phyloP scores from a whole-genome alignment of 2,113 vertebrate genomes.

The Eurypyga helias region DNA sequence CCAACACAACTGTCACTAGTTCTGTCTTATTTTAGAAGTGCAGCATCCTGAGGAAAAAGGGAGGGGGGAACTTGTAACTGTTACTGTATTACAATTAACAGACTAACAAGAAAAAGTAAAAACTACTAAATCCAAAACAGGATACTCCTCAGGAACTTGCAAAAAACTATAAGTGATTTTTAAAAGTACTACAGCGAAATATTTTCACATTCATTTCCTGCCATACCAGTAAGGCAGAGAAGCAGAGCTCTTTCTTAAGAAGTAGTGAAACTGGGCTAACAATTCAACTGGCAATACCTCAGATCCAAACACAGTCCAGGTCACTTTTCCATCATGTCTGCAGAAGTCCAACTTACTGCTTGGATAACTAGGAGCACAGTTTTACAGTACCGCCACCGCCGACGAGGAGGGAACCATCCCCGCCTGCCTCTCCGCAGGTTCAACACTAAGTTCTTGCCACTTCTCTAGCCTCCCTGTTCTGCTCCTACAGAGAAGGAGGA shows the following conservation, averaged over 20 bases:
- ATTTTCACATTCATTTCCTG: conserved; percentile 16
- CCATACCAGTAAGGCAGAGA: not conserved
- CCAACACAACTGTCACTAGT: not conserved
- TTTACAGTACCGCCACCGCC: not conserved
- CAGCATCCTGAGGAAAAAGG: not conserved
- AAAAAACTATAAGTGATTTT: not conserved
- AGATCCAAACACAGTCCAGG: not conserved
- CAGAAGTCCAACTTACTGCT: not conserved
- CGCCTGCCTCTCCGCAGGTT: not conserved
- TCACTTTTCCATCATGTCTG: not conserved
- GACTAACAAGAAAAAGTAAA: not conserved
- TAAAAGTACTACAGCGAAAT: not conserved
- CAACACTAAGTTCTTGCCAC: not conserved
- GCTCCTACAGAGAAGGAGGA: not conserved
- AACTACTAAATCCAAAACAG: not conserved
- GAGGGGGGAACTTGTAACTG: not conserved
- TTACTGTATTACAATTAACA: not conserved
- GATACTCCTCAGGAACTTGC: not conserved
- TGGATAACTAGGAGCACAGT: not conserved
- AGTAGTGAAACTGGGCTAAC: not conserved
- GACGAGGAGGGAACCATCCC: not conserved
- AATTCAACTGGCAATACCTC: not conserved
- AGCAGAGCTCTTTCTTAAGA: not conserved
- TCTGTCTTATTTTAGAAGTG: not conserved
- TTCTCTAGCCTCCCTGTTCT: conserved; percentile 4